These are phyloP conservation scores for Salvelinus sp. DNA, from an alignment of 2,113 vertebrate genomes.

Conservation along the genomic window DNA sequence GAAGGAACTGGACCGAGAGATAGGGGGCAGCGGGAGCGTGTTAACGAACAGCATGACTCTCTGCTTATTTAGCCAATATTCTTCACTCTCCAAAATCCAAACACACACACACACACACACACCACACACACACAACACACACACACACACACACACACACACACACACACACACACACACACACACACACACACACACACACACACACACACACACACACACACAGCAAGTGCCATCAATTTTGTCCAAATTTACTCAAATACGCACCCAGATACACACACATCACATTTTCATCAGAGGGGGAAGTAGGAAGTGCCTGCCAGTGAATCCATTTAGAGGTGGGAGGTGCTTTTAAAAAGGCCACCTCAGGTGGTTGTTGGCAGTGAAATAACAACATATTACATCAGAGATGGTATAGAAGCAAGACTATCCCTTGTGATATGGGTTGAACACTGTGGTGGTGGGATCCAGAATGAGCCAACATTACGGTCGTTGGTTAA, in stretches of 20 bases:
- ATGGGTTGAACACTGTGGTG: no score
- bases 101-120: neutral
- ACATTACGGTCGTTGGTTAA: no score
- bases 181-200: neutral
- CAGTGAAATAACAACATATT: no score
- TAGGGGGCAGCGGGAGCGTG: neutral
- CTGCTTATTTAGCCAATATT: neutral
- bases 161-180: neutral
- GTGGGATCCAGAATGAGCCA: no score
- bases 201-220: conserved; percentile 10
- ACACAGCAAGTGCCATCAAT: neutral
- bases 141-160: no score
- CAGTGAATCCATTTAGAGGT: no score
- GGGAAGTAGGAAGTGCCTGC: neutral
- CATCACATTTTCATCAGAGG: neutral
- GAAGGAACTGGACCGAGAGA: neutral
- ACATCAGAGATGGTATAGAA: no score
- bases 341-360: neutral
- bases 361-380: no score
- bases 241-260: neutral
- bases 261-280: neutral
- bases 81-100: neutral
- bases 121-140: no score
- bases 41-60: neutral
- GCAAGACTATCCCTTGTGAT: no score